These are phyloP conservation scores for chimpanzee (Pan troglodytes) DNA, from an alignment of 2,113 vertebrate genomes.

Conservation along the genomic window NHGRI_mPanTro3-v2.1_pri NC_072412.2:105778001-105778500, in stretches of 20 bases:
- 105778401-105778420: not conserved
- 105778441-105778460: not conserved
- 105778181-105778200: not conserved
- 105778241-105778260: not conserved
- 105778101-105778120: not conserved
- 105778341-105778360: not conserved
- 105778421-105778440: not conserved
- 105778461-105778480: not conserved
- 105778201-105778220: conserved; percentile 51
- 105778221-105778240: not conserved
- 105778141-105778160: not conserved
- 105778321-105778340: not conserved
- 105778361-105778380: not conserved
- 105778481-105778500: too few relatives aligned
- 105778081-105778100: not conserved
- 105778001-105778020: not conserved
- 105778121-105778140: conserved; percentile 25
- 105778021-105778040: not conserved
- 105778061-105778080: not conserved
- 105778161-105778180: not conserved
- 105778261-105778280: conserved; percentile 7
- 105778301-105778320: not conserved
- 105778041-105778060: not conserved
- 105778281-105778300: conserved; percentile 1
- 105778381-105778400: not conserved